Evolutionary conservation across 1,140 invertebrate species (phyloP).

Genomic region (Periplaneta americana): DNA sequence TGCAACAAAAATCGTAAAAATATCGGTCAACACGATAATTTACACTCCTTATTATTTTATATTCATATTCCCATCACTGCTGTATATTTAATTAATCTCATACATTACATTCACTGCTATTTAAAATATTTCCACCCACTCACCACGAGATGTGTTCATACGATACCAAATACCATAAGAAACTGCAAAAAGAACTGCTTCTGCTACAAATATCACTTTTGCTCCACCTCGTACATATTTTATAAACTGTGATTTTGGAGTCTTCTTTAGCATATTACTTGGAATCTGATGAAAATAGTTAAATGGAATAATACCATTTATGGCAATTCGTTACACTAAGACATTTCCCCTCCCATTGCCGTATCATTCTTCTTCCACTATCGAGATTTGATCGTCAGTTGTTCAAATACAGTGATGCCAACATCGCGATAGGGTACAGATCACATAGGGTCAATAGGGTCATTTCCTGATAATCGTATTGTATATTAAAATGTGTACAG

Average conservation of each 20-base stretch:
- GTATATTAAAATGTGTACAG: no score
- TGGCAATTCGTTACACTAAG: not conserved
- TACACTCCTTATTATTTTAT: no score
- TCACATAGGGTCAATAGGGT: no score
- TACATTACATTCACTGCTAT: not conserved
- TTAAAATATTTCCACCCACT: conserved; percentile 18
- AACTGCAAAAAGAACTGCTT: conserved; percentile 42
- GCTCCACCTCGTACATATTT: conserved; percentile 29
- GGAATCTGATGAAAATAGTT: not conserved
- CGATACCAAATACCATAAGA: conserved; percentile 52
- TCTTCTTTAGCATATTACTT: conserved; percentile 48
- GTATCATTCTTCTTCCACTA: no score
- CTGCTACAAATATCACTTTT: conserved; percentile 43
- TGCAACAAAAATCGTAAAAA: conserved; percentile 29
- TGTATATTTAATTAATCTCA: not conserved
- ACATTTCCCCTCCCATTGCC: not conserved
- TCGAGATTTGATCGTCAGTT: no score
- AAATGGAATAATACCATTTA: not conserved
- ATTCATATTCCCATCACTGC: not conserved
- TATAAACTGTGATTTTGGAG: conserved; percentile 44
- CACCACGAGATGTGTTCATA: conserved; percentile 55
- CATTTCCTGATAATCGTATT: no score
- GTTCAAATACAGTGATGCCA: no score
- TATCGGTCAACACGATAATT: not conserved
- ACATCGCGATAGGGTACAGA: no score